These are phyloP conservation scores for Dermochelys coriacea DNA, from an alignment of 2,797 vertebrate genomes.

Conservation along the genomic window DNA sequence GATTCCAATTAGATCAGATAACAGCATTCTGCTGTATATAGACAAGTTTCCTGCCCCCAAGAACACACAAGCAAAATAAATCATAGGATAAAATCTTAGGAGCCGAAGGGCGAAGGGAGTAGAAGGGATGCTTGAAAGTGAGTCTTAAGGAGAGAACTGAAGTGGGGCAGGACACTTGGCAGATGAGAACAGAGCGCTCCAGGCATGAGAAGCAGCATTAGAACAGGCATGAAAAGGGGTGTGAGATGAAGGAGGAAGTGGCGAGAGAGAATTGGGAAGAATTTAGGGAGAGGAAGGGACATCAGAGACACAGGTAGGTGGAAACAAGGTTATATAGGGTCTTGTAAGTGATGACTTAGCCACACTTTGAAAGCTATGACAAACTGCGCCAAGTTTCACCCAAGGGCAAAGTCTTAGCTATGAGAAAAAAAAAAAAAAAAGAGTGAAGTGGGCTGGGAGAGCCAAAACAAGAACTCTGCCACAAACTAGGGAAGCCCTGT, in stretches of 20 bases:
- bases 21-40: not conserved
- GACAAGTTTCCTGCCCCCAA: not conserved
- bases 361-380: not conserved
- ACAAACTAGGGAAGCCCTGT: accelerated
- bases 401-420: not conserved
- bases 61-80: not conserved
- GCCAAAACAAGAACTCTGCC: accelerated
- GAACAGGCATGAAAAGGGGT: not conserved
- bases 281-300: not conserved
- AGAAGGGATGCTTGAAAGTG: not conserved
- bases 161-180: not conserved
- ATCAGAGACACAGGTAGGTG: not conserved
- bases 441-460: not conserved
- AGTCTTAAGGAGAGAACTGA: not conserved
- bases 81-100: not conserved
- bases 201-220: not conserved
- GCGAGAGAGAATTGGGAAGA: not conserved
- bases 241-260: not conserved
- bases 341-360: not conserved
- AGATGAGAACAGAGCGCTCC: not conserved
- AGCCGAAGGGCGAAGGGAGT: not conserved
- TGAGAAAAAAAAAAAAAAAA: not conserved
- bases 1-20: too few relatives aligned
- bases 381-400: not conserved
- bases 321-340: not conserved